phyloP scores from a whole-genome alignment of 2,888 invertebrate species.

The Lycocerus yunnanus region DNA sequence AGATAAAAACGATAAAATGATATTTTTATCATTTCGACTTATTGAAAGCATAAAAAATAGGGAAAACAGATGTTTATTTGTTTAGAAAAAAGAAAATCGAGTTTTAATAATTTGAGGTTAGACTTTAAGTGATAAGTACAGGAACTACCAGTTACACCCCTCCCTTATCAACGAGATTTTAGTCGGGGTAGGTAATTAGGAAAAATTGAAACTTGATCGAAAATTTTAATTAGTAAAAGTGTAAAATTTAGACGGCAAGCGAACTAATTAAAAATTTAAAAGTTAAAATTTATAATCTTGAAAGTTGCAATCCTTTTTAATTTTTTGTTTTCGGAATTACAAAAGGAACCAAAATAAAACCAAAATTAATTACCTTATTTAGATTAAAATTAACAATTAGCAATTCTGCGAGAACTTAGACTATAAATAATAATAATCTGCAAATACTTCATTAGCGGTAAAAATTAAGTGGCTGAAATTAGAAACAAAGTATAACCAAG shows the following conservation, averaged over 20 bases:
- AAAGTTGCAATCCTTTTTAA: background rate
- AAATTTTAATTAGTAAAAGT: background rate
- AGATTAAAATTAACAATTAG: conserved; percentile 50
- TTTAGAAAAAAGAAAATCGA: no score
- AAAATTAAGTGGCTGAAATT: conserved; percentile 51
- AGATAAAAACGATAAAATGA: no score
- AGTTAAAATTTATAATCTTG: background rate
- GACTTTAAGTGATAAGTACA: background rate
- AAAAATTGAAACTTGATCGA: background rate
- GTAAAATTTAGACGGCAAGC: background rate
- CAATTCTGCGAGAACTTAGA: conserved; percentile 44
- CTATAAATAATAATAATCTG: conserved; percentile 53
- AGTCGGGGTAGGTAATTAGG: background rate
- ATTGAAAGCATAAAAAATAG: no score
- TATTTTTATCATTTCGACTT: no score
- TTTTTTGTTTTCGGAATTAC: background rate
- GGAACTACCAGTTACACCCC: background rate
- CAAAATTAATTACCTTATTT: conserved; percentile 45
- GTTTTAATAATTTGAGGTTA: background rate
- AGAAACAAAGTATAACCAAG: conserved; percentile 50
- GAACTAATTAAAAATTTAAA: background rate
- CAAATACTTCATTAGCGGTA: conserved; percentile 49
- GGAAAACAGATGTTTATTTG: no score
- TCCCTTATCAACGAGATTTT: background rate
- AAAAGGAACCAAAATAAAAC: conserved; percentile 35